Evolutionary conservation across 2,797 vertebrate species (phyloP).

Genomic region (Emydoidea blandingii): DNA sequence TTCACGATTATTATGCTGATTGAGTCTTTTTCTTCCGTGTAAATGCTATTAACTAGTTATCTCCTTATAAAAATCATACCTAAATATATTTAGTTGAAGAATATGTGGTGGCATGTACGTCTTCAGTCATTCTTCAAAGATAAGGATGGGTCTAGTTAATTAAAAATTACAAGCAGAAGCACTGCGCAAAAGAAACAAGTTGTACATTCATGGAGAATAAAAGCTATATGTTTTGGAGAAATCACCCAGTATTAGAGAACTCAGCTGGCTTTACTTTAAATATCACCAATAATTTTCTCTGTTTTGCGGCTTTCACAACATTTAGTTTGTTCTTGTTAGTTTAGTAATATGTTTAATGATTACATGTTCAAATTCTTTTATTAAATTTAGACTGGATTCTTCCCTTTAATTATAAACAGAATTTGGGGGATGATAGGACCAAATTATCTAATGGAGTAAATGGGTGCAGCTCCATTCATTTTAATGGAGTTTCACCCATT

Average conservation of each 20-base stretch:
- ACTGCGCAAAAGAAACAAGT: constrained; percentile 62
- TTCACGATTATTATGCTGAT: constrained; percentile 53
- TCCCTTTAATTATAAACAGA: not conserved
- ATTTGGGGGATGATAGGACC: not conserved
- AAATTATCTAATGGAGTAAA: not conserved
- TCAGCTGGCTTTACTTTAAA: not conserved
- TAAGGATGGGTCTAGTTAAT: constrained; percentile 61
- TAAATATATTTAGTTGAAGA: constrained; percentile 31
- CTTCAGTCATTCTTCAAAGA: constrained; percentile 27
- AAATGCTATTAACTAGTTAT: constrained; percentile 52
- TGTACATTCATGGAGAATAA: constrained; percentile 57
- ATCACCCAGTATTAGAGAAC: constrained; percentile 19
- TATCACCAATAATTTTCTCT: constrained; percentile 13
- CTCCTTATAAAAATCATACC: constrained; percentile 61
- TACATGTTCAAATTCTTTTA: not conserved
- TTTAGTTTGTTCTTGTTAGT: not conserved
- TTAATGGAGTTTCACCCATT: constrained; percentile 1
- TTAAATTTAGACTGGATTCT: not conserved
- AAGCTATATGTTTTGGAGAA: constrained; percentile 61
- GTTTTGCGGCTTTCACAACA: constrained; percentile 19
- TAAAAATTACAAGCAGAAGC: constrained; percentile 64
- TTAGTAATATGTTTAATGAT: constrained; percentile 7
- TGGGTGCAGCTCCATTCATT: not conserved
- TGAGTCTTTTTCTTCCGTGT: constrained; percentile 45
- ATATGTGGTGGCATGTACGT: constrained; percentile 23